Conservation (phyloP, 2,797 vertebrate genomes). For the Onychomys torridus region DNA sequence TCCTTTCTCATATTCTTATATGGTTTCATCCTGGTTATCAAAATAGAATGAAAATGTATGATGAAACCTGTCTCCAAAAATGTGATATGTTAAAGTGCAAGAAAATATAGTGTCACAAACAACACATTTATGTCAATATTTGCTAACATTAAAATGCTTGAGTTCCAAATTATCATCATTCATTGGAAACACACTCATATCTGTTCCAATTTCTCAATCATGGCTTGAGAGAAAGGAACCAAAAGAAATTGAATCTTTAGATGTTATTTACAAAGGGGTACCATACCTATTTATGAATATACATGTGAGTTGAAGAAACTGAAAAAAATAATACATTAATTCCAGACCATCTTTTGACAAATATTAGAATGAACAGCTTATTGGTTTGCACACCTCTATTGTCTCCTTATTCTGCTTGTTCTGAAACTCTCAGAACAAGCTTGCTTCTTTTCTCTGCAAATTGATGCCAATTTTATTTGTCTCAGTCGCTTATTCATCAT, state of each 20-base stretch:
- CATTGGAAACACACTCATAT: neutral
- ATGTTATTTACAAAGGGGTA: neutral
- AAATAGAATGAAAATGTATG: neutral
- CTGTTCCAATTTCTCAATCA: neutral
- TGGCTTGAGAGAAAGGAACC: neutral
- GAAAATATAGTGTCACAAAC: neutral
- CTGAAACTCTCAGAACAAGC: neutral
- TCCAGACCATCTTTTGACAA: neutral
- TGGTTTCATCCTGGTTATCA: neutral
- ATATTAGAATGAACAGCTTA: neutral
- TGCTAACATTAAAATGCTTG: neutral
- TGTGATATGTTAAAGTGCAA: no score
- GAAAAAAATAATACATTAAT: slow-evolving; percentile 2
- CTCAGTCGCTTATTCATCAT: neutral
- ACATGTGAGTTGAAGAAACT: neutral
- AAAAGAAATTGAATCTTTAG: slow-evolving; percentile 17
- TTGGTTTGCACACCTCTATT: neutral
- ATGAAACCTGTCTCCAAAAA: neutral
- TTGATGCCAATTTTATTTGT: neutral
- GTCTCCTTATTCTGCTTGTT: neutral
- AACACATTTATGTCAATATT: neutral
- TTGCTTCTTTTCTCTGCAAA: neutral
- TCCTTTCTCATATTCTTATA: neutral
- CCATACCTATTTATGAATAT: neutral
- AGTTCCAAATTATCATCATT: neutral